Conservation (phyloP, 2,888 invertebrate species). For the Thelaira solivaga region DNA sequence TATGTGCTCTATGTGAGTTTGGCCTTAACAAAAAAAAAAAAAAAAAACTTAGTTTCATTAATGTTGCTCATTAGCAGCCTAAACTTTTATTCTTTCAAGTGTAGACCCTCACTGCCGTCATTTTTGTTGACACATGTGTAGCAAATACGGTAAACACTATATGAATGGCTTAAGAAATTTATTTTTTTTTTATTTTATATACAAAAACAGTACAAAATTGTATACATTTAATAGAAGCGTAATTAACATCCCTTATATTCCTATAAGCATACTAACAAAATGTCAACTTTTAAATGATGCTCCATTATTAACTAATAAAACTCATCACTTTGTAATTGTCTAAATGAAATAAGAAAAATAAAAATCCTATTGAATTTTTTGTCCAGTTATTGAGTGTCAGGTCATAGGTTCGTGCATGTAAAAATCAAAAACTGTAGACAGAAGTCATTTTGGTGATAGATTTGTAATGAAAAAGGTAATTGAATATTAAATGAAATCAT, state of each 20-base stretch:
- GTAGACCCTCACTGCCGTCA: not conserved
- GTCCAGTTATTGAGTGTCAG: too few relatives aligned
- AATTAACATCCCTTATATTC: slow-evolving; percentile 29
- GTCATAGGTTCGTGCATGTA: too few relatives aligned
- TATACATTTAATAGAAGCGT: not conserved
- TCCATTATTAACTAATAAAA: slow-evolving; percentile 76
- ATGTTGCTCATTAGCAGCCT: slow-evolving; percentile 75
- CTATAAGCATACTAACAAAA: slow-evolving; percentile 9
- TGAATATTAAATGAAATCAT: too few relatives aligned
- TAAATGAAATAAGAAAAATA: too few relatives aligned
- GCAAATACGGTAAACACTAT: not conserved
- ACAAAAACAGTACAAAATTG: not conserved
- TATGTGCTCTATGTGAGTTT: too few relatives aligned
- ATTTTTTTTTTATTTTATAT: not conserved
- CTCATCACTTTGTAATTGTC: slow-evolving; percentile 69
- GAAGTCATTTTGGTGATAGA: too few relatives aligned
- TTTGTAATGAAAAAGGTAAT: too few relatives aligned
- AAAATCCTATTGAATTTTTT: too few relatives aligned
- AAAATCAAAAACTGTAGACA: too few relatives aligned
- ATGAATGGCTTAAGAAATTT: not conserved
- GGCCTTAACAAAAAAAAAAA: too few relatives aligned
- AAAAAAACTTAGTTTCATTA: slow-evolving; percentile 75
- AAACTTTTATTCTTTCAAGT: not conserved
- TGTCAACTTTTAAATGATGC: slow-evolving; percentile 75
- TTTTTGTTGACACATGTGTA: slow-evolving; percentile 55